A percentile compares a stretch with the other conserved stretches of the same genome.
Conservation (phyloP, 2,797 vertebrate species). For the Enteromius paludinosus region DNA sequence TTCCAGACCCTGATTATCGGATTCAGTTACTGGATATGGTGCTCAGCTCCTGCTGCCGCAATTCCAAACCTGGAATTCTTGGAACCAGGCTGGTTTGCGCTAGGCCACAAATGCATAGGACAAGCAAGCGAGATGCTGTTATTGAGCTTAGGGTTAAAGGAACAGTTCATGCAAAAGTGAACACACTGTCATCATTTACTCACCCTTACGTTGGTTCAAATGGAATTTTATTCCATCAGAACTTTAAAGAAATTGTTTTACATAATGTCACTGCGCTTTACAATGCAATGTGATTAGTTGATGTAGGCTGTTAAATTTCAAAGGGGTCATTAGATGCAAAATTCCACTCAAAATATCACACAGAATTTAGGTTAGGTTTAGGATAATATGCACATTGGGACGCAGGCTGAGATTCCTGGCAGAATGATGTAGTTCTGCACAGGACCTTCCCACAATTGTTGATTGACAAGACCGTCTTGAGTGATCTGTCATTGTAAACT, state of each 20-base stretch:
- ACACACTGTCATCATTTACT: neutral
- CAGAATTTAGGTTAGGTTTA: no score
- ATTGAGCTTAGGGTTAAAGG: conserved; percentile 11
- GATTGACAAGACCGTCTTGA: no score
- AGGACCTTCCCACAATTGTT: no score
- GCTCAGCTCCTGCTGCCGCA: conserved; percentile 2
- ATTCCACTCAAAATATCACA: no score
- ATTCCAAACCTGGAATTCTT: conserved; percentile 40
- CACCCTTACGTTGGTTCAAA: neutral
- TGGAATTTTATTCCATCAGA: neutral
- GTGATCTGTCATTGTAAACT: no score
- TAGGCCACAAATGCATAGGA: neutral
- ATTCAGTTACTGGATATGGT: conserved; percentile 37
- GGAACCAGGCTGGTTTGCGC: neutral
- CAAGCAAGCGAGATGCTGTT: neutral
- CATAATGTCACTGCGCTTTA: neutral
- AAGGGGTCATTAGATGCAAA: no score
- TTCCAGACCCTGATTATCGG: conserved; percentile 38
- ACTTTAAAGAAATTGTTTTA: neutral
- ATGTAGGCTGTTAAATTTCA: neutral
- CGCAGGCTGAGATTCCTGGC: no score
- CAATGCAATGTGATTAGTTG: neutral
- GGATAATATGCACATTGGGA: no score
- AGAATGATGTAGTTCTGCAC: no score
- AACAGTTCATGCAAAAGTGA: neutral